Evolutionary conservation across 2,888 invertebrate genomes (phyloP), one percentile per base, ranked within the genome.

Genomic region (Phorcus lineatus): DNA sequence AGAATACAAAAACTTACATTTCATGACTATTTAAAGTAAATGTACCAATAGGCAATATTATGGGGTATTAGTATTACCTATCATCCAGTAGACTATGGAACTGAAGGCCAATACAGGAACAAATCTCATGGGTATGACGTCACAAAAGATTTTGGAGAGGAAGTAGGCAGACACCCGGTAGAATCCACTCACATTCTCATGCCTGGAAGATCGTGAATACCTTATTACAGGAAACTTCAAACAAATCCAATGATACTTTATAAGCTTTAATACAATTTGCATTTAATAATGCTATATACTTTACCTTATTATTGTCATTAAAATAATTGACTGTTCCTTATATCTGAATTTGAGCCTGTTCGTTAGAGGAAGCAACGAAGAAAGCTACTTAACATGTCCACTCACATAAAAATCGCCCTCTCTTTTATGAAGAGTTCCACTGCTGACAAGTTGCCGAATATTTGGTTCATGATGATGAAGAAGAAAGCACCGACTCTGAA

Each of bases 391-490:
- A 11, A 4, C 4, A 13, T 13, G 47, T 47, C 47, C 55, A 91
- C 93, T 91, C 84, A 93, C 93, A 93, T 86, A 81, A 93, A 93
- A 66, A 93, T 88, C 4, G 87, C 88, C 74, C 93, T 86, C 80
- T 93, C 93, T 80, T 92, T 92, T 76, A 93, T 91, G 85, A 93
- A 93, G 19, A 93, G 83, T 80, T 93, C 93, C 17, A 93, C 90
- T 28, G 93, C 91, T 2, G 92, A 91, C 80, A 93, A 82, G 83
- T 93, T 93, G 24, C 91, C 92, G 89, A 93, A 93, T 70, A 93
- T 89, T 84, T 91, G 89, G 82, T 93, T 93, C 91, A 93, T 92
- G 22, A 91, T 87, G 80, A 93, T 91, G 87, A 93, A 93, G 89
- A 93, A 93, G 82, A 93, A 92, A 6, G 91, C 91, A 54, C 93